phyloP scores from a whole-genome alignment of 2,113 vertebrate genomes.

The Thamnophis sirtalis region DNA sequence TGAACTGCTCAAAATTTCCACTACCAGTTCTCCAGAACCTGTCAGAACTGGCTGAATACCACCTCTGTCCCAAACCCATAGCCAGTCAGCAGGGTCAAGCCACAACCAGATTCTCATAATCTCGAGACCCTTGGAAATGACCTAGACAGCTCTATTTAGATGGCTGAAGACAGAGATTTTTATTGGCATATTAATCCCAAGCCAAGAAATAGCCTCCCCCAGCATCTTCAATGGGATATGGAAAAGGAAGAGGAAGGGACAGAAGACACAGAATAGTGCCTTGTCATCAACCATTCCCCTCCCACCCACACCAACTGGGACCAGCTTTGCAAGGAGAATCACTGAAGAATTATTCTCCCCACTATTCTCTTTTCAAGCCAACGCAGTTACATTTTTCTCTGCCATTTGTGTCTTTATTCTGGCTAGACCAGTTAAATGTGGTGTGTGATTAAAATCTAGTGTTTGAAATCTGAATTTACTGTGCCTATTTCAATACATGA shows the following conservation, averaged over 20 bases:
- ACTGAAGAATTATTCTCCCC: background rate
- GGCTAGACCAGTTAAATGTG: background rate
- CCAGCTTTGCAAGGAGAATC: background rate
- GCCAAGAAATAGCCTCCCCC: background rate
- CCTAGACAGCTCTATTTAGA: background rate
- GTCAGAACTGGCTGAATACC: too few species aligned
- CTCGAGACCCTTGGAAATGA: background rate
- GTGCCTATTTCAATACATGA: background rate
- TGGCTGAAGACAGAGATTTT: background rate
- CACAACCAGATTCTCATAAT: background rate
- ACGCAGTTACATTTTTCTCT: background rate
- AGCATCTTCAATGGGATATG: background rate
- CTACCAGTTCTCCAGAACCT: too few species aligned
- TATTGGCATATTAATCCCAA: background rate
- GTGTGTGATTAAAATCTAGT: background rate
- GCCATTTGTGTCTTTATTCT: background rate
- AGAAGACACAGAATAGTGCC: background rate
- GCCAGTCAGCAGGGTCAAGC: background rate
- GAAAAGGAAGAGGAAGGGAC: background rate
- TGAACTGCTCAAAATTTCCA: too few species aligned
- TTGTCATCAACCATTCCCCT: background rate
- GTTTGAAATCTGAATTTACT: background rate
- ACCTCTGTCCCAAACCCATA: background rate
- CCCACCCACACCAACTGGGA: background rate
- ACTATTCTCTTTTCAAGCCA: background rate